A percentile compares a stretch with the other conserved stretches of the same genome.
Conservation (phyloP, 1,140 invertebrate genomes). For the Sitophilus oryzae region DNA sequence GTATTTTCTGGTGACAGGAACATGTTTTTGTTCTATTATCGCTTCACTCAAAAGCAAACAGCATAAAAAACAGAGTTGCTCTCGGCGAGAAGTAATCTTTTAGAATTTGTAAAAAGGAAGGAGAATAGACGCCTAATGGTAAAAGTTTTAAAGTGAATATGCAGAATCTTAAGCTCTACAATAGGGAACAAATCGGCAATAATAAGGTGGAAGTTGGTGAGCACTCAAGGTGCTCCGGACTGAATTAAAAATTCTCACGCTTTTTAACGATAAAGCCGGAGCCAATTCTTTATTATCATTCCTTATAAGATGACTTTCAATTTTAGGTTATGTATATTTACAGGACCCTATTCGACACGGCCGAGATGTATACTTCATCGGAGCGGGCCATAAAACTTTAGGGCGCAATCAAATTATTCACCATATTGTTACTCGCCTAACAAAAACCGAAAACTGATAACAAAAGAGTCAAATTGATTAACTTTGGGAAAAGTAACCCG, state of each 20-base stretch:
- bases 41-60: too few species aligned
- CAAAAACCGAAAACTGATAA: constrained; percentile 34
- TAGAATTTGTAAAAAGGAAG: neutral
- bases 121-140: neutral
- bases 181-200: constrained; percentile 18
- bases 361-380: constrained; percentile 18
- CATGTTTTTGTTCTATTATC: too few species aligned
- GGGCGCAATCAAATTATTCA: constrained; percentile 39
- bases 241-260: constrained; percentile 31
- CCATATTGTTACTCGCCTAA: constrained; percentile 35
- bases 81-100: too few species aligned
- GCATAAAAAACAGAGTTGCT: too few species aligned
- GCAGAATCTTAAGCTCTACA: constrained; percentile 18
- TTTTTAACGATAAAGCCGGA: constrained; percentile 25
- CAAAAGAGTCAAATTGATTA: constrained; percentile 31
- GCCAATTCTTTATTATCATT: constrained; percentile 15
- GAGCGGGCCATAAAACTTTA: constrained; percentile 37
- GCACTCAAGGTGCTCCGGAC: constrained; percentile 17
- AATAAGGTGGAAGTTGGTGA: constrained; percentile 21
- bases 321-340: constrained; percentile 38
- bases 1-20: too few species aligned
- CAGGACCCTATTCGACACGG: constrained; percentile 17
- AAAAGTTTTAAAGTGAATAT: constrained; percentile 13
- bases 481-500: constrained; percentile 27
- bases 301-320: constrained; percentile 38